These are phyloP conservation scores for Noctua fimbriata DNA, from an alignment of 2,888 invertebrate genomes.

Conservation along the genomic window DNA sequence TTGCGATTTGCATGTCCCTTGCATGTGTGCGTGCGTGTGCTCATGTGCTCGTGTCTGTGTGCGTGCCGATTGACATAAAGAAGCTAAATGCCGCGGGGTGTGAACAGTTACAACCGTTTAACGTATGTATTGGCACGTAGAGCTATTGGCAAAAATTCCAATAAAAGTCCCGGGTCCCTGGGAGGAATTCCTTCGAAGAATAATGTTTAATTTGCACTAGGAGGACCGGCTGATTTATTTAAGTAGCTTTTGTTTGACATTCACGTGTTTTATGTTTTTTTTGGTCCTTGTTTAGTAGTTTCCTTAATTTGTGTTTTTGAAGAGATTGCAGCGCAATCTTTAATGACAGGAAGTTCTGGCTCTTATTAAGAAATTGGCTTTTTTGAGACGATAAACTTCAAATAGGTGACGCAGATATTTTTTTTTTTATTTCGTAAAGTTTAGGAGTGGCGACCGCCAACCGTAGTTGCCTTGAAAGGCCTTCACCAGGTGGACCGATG, in stretches of 20 bases:
- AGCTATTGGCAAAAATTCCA: slow-evolving; percentile 89
- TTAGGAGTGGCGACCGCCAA: too few species aligned
- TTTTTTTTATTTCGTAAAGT: too few species aligned
- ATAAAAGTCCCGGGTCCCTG: slow-evolving; percentile 84
- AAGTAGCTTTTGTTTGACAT: slow-evolving; percentile 61
- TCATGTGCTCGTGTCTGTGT: slow-evolving; percentile 66
- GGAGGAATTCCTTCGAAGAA: slow-evolving; percentile 83
- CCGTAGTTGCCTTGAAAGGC: too few species aligned
- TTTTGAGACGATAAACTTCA: neutral
- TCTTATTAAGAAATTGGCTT: neutral
- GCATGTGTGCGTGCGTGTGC: slow-evolving; percentile 68
- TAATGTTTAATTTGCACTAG: slow-evolving; percentile 89
- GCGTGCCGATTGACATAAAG: slow-evolving; percentile 84
- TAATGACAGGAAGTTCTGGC: neutral
- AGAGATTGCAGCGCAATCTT: neutral
- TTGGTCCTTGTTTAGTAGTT: slow-evolving; percentile 29
- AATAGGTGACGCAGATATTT: neutral
- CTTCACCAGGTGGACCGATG: too few species aligned
- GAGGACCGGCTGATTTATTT: slow-evolving; percentile 82
- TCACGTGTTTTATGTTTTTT: slow-evolving; percentile 57
- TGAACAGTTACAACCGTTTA: slow-evolving; percentile 80
- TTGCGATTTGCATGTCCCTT: slow-evolving; percentile 86
- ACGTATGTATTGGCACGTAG: slow-evolving; percentile 89
- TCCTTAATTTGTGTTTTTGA: slow-evolving; percentile 45
- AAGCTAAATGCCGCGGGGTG: slow-evolving; percentile 87